Evolutionary conservation across 2,797 vertebrate genomes (phyloP).

Genomic region (Amphiprion clarkii): DNA sequence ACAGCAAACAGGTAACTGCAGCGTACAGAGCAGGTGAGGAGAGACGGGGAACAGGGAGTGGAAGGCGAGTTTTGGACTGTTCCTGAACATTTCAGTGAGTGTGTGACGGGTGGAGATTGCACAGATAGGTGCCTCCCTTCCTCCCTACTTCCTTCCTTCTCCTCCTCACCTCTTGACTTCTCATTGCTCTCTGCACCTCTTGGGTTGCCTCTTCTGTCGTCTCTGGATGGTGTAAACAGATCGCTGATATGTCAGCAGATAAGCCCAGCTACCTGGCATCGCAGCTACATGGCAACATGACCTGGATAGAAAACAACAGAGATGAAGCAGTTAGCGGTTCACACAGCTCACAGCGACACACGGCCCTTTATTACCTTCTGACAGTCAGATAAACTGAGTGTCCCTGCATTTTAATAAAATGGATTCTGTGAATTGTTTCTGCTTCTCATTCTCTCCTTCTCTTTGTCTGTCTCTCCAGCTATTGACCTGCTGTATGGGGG

Average conservation of each 20-base stretch:
- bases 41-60: constrained; percentile 7
- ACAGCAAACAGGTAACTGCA: constrained; percentile 71
- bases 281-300: constrained; percentile 44
- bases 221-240: constrained; percentile 47
- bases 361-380: constrained; percentile 6
- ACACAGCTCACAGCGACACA: constrained; percentile 1
- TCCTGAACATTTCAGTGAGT: constrained; percentile 25
- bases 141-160: not conserved
- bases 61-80: constrained; percentile 1
- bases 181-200: not conserved
- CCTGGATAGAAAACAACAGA: constrained; percentile 20
- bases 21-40: constrained; percentile 48
- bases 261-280: constrained; percentile 30
- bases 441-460: not conserved
- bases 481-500: constrained; percentile 97
- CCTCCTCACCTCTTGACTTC: constrained; percentile 32
- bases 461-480: constrained; percentile 81
- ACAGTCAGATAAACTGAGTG: constrained; percentile 1
- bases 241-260: constrained; percentile 53
- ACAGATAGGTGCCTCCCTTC: not conserved
- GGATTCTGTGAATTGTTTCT: not conserved
- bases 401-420: constrained; percentile 20
- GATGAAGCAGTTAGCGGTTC: constrained; percentile 21
- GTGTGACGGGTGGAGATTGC: constrained; percentile 2
- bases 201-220: not conserved